Base-by-base conservation (phyloP, 2,113 vertebrate species). In the Sorex fumeus region DNA sequence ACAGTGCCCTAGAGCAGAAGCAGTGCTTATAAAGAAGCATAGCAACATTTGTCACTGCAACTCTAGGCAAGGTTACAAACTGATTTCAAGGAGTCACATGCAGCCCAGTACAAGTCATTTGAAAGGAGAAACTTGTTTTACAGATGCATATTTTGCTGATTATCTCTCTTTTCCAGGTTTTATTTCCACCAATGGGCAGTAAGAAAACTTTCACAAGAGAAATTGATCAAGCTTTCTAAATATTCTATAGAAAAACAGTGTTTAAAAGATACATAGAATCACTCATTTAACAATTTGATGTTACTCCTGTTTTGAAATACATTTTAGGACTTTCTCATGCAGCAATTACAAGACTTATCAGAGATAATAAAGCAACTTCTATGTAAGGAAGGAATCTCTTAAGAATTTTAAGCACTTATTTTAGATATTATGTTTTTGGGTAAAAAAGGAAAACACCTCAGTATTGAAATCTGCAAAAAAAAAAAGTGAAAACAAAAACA, bases 1-100 rank as follows among this genome's bases (percentile, higher is more conserved):
- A 96, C 95, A 96, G 95, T 96, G 96, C 94, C 97, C 96, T 97
- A 95, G 96, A 97, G 96, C 91, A 97, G 95, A 97, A 96, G 94
- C 96, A 95, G 95, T 69, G 93, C 94, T 97, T 97, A 97, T 97
- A 97, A 95, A 97, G 96, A 97, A 93, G 97, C 95, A 97, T 95
- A 94, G 96, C 94, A 96, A 97, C 97, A 97, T 94, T 85, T 91
- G 78, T 89, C 70, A 71, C 50, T 87, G 34, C 64, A 72, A 83
- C 95, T 91, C 70, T 94, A 84, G 34, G 62, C 77, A 88, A 84
- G 67, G 89, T 93, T 84, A 96, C 71, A 83, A 80, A 88, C 77
- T 84, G 34, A 84, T 95, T 92, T 87, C 77, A 93, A 87, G 67
- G 6, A 86, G 71, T 95, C 90, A 97, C 80, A 93, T 97, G 95